phyloP scores from a whole-genome alignment of 2,113 vertebrate genomes.

The Salvator merianae region DNA sequence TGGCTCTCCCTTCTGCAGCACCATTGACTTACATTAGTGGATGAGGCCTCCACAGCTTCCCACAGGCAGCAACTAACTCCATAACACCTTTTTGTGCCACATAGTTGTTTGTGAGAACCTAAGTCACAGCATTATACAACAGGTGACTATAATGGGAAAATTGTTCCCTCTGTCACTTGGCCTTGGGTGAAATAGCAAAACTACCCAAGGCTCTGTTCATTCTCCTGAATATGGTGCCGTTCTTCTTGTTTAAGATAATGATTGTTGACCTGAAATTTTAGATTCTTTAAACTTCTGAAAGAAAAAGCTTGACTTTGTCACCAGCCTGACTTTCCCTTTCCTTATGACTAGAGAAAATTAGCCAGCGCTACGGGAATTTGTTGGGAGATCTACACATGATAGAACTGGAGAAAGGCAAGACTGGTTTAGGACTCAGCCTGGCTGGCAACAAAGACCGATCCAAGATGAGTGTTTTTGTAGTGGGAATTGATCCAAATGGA shows the following conservation, averaged over 20 bases:
- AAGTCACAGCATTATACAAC: not conserved
- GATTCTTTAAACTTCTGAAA: constrained; percentile 21
- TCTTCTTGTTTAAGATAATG: not conserved
- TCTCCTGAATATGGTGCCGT: not conserved
- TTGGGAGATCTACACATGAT: constrained; percentile 88
- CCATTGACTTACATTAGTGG: too few species aligned
- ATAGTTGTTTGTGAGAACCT: too few species aligned
- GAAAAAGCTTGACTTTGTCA: constrained; percentile 22
- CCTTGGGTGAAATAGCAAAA: not conserved
- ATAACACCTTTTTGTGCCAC: too few species aligned
- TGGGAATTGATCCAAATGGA: constrained; percentile 93
- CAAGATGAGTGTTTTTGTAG: constrained; percentile 96
- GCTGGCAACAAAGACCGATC: constrained; percentile 95
- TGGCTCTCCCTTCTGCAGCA: too few species aligned
- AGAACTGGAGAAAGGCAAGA: constrained; percentile 92
- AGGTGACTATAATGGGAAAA: not conserved
- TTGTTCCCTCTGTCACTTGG: not conserved
- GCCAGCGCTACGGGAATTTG: constrained; percentile 87
- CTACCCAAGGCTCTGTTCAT: too few species aligned
- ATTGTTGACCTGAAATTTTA: not conserved
- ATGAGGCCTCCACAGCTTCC: too few species aligned
- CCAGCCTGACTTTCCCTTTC: constrained; percentile 28
- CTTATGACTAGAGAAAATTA: constrained; percentile 80
- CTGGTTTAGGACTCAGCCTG: constrained; percentile 95
- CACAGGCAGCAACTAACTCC: too few species aligned